Evolutionary conservation across 2,797 vertebrate genomes (phyloP), one percentile per base, ranked within the genome.

Genomic region (Enteromius radiatus): DNA sequence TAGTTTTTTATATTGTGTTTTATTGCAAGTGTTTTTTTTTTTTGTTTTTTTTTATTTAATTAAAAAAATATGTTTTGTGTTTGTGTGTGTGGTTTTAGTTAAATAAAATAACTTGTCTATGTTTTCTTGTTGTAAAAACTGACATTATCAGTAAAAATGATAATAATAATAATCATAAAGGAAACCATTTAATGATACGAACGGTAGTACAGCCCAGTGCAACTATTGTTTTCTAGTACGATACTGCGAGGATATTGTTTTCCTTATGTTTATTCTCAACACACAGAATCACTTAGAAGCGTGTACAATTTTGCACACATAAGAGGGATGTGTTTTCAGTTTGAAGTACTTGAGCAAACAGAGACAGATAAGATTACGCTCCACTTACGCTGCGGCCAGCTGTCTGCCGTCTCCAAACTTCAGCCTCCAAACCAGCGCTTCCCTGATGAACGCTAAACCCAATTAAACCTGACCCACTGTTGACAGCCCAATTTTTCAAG

Each of bases 361-460:
- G 73, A 85, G 73, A 68, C 80, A 49, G 84, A 86, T 76, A 88
- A 74, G 76, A 86, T 88, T 86, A 88, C 87, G 76, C 69, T 82
- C 76, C 89, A 88, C 87, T 89, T 90, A 88, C 75, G 76, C 74
- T 83, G 85, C 84, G 82, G 82, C 84, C 79, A 74, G 6, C 88
- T 84, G 70, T 85, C 84, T 89, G 87, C 79, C 15, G 54, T 86
- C 78, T 83, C 90, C 80, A 68, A 88, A 87, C 41, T 84, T 82
- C 84, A 76, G 80, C 88, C 84, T 67, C 52, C 80, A 41, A 81
- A 68, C 78, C 38, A 89, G 90, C 84, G 83, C 86, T 87, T 87
- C 61, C 82, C 1, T 86, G 86, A 91, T 91, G 88, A 92, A 81
- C 4, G 43, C 41, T 71, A 90, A 94, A 93, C 91, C 90, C 80